These are phyloP conservation scores for Apodemia duryi DNA, from an alignment of 2,888 invertebrate species.

Conservation along the genomic window DNA sequence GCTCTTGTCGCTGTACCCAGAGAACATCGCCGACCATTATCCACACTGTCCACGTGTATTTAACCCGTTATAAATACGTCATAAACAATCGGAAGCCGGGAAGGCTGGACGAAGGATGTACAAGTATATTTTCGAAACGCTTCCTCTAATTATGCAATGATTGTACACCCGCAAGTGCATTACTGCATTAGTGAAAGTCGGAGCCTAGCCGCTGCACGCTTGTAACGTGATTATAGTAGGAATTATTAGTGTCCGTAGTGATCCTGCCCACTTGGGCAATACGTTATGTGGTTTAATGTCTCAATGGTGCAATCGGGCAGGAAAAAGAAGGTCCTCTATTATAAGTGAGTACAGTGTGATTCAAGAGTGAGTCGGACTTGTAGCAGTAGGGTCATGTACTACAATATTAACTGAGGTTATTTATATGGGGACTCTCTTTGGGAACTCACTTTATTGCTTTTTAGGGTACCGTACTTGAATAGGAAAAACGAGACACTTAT, in stretches of 20 bases:
- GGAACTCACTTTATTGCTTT: too few species aligned
- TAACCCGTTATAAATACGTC: not conserved
- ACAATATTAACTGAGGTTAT: too few species aligned
- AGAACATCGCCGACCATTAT: too few species aligned
- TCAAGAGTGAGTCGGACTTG: too few species aligned
- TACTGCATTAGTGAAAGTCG: slow-evolving; percentile 7
- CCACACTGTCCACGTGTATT: not conserved
- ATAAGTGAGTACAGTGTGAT: not conserved
- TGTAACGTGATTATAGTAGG: not conserved
- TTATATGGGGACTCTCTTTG: too few species aligned
- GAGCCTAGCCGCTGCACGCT: not conserved
- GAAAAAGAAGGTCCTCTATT: slow-evolving; percentile 7
- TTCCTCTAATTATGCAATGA: slow-evolving; percentile 11
- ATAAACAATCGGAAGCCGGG: slow-evolving; percentile 5
- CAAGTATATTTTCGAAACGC: slow-evolving; percentile 8
- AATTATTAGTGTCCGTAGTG: not conserved
- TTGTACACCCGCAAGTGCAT: not conserved
- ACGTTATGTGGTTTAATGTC: slow-evolving; percentile 9
- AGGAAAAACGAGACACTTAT: too few species aligned
- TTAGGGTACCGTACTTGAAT: too few species aligned
- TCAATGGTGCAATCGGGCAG: slow-evolving; percentile 5
- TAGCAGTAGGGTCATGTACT: too few species aligned
- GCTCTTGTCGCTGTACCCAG: too few species aligned
- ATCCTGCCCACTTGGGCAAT: slow-evolving; percentile 1
- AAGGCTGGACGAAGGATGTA: not conserved